Evolutionary conservation across 1,140 invertebrate species (phyloP), one percentile per base, ranked within the genome.

Genomic region (Bombyx mori): DNA sequence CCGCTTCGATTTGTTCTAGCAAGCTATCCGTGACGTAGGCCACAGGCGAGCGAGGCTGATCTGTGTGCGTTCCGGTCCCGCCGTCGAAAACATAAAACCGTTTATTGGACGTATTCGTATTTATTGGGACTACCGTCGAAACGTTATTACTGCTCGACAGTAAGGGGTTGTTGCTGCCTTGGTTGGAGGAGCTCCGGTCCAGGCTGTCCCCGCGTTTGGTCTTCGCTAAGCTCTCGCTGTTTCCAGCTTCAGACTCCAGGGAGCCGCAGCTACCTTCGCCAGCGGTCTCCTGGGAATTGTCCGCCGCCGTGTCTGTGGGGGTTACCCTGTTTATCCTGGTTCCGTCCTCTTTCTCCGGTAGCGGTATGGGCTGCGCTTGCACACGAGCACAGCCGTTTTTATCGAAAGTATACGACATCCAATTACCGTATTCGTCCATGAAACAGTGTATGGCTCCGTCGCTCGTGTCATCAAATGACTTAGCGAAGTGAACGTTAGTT

Each of bases 391-490:
- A 77, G 59, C 73, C 76, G 47, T 83, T 93, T 66, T 96, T 95
- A 68, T 96, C 94, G 78, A 97, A 97, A 0, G 94, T 95, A 66
- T 98, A 98, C 0, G 94, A 94, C 90, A 95, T 88, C 90, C 90
- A 92, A 45, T 92, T 90, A 0, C 92, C 92, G 57, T 90, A 90
- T 66, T 93, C 92, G 62, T 93, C 92, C 62, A 90, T 88, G 79
- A 96, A 97, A 75, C 93, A 96, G 81, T 98, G 96, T 49, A 97
- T 92, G 6, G 95, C 94, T 46, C 96, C 96, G 69, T 96, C 93
- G 6, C 92, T 92, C 0, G 95, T 96, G 67, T 98, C 96, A 61
- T 96, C 94, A 75, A 97, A 95, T 55, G 93, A 94, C 9, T 91
- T 92, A 0, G 96, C 95, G 42, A 96, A 87, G 75, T 97, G 95